Evolutionary conservation across 1,140 invertebrate species (phyloP).

Genomic region (Tetramorium simillimum): DNA sequence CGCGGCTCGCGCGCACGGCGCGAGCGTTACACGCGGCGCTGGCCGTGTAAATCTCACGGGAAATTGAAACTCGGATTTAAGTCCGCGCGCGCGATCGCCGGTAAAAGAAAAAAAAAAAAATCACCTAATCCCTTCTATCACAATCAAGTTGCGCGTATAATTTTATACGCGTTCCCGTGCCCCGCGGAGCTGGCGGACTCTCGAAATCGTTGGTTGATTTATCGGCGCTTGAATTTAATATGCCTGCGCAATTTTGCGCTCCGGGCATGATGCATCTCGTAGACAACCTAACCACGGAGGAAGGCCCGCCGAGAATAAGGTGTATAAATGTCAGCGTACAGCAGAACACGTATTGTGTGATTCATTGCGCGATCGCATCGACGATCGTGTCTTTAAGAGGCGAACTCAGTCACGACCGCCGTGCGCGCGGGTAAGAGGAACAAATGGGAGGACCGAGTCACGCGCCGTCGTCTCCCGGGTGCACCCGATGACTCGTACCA

Average conservation of each 20-base stretch:
- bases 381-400: conserved; percentile 45
- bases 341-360: conserved; percentile 46
- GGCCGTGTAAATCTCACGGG: conserved; percentile 20
- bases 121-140: background rate
- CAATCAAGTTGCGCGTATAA: background rate
- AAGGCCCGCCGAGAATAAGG: conserved; percentile 17
- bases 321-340: conserved; percentile 39
- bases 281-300: background rate
- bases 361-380: conserved; percentile 46
- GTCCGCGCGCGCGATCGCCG: too few relatives aligned
- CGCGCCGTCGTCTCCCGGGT: background rate
- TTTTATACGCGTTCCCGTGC: background rate
- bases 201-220: conserved; percentile 1
- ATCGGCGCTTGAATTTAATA: conserved; percentile 16
- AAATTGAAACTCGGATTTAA: conserved; percentile 19
- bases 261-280: conserved; percentile 6
- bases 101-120: background rate
- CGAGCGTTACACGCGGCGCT: background rate
- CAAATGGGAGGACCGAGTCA: conserved; percentile 36
- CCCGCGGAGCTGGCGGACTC: background rate
- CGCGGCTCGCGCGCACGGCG: conserved; percentile 15
- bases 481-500: conserved; percentile 54
- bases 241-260: background rate
- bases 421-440: background rate
- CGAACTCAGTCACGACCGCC: conserved; percentile 26